These are phyloP conservation scores for Venturia canescens DNA, from an alignment of 1,140 invertebrate genomes.

Conservation along the genomic window DNA sequence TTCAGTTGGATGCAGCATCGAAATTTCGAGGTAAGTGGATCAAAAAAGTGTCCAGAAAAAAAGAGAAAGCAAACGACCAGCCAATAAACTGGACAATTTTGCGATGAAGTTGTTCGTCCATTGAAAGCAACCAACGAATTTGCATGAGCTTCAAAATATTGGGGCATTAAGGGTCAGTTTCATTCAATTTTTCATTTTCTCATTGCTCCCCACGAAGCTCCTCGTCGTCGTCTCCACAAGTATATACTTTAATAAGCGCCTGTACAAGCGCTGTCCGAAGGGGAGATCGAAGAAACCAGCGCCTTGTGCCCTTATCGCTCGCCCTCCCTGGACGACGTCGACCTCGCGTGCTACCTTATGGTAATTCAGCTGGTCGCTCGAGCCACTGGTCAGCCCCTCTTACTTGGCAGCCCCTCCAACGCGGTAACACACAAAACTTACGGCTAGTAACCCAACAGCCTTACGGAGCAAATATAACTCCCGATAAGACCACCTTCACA, in stretches of 20 bases:
- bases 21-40: too few relatives aligned
- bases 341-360: slow-evolving; percentile 74
- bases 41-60: too few relatives aligned
- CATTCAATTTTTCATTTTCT: slow-evolving; percentile 3
- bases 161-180: not conserved
- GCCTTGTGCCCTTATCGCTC: slow-evolving; percentile 72
- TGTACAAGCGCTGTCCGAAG: slow-evolving; percentile 30
- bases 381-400: slow-evolving; percentile 68
- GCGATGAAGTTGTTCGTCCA: too few relatives aligned
- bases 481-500: slow-evolving; percentile 43
- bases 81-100: too few relatives aligned
- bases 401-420: slow-evolving; percentile 55
- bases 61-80: too few relatives aligned
- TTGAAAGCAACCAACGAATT: too few relatives aligned
- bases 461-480: slow-evolving; percentile 45
- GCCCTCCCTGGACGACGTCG: slow-evolving; percentile 72
- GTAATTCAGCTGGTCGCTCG: slow-evolving; percentile 72
- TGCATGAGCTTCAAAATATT: not conserved
- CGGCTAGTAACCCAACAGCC: slow-evolving; percentile 49
- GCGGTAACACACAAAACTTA: not conserved
- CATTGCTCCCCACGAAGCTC: not conserved
- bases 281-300: slow-evolving; percentile 48
- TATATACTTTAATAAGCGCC: not conserved
- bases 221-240: not conserved
- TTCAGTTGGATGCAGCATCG: too few relatives aligned